phyloP scores from a whole-genome alignment of 2,113 vertebrate genomes.

The Heloderma charlesbogerti region DNA sequence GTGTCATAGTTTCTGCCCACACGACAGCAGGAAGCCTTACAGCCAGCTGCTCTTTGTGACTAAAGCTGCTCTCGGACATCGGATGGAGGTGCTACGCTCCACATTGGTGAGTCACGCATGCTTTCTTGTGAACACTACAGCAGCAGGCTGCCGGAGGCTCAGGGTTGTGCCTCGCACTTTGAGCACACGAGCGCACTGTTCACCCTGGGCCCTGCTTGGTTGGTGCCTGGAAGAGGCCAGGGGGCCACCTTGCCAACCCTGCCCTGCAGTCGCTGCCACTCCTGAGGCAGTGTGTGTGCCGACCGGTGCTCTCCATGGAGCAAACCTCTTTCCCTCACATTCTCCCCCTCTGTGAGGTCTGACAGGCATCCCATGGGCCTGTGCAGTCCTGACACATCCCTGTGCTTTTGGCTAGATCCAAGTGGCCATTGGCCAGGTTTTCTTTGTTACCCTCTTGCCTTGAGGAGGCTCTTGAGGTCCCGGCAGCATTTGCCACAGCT shows the following conservation, averaged over 20 bases:
- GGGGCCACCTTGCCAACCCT: background rate
- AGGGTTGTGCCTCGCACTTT: background rate
- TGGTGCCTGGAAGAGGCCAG: no score
- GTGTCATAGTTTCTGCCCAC: background rate
- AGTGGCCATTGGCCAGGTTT: background rate
- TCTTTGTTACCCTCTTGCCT: background rate
- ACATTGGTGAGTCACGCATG: slow-evolving; percentile 42
- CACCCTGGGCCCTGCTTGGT: background rate
- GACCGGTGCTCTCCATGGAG: no score
- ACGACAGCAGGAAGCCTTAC: background rate
- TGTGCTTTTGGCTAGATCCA: background rate
- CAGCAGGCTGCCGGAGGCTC: no score
- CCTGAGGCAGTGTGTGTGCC: background rate
- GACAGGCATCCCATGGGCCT: no score
- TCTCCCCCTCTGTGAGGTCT: no score
- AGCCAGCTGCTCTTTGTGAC: background rate
- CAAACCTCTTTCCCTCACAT: no score
- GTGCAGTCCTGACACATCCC: rapidly evolving
- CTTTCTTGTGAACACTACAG: background rate
- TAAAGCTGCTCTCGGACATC: rapidly evolving
- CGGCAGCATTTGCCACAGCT: background rate
- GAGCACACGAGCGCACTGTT: no score
- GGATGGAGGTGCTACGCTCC: slow-evolving; percentile 15
- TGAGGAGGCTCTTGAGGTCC: background rate
- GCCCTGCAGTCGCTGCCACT: no score